These are phyloP conservation scores for Zaprionus lineosus DNA, from an alignment of 2,888 invertebrate species.

Conservation along the genomic window DNA sequence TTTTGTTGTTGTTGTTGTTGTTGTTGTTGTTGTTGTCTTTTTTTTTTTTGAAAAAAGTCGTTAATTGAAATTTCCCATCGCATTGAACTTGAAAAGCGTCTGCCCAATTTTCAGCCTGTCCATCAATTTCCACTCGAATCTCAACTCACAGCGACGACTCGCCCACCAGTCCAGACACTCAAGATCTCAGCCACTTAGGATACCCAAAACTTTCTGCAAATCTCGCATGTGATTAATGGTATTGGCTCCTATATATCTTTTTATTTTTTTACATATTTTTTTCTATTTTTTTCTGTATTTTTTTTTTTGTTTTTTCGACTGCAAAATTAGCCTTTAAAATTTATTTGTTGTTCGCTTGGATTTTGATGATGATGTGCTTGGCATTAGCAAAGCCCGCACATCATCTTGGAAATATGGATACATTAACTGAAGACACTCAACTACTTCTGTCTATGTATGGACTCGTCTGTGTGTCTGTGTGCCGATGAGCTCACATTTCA, in stretches of 20 bases:
- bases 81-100: conserved; percentile 68
- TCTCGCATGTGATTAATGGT: conserved; percentile 35
- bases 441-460: conserved; percentile 7
- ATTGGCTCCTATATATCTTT: too few species aligned
- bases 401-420: conserved; percentile 31
- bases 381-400: conserved; percentile 23
- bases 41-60: conserved; percentile 21
- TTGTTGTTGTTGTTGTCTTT: neutral
- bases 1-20: conserved; percentile 10
- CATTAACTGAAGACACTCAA: conserved; percentile 23
- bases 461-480: conserved; percentile 1
- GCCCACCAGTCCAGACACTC: too few species aligned
- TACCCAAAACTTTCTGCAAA: conserved; percentile 45
- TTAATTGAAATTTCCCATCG: conserved; percentile 67
- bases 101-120: conserved; percentile 32
- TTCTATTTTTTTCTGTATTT: too few species aligned
- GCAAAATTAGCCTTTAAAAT: conserved; percentile 52
- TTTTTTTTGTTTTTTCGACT: conserved; percentile 46
- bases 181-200: too few species aligned
- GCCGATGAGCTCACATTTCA: conserved; percentile 45
- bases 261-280: too few species aligned
- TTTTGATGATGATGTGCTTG: conserved; percentile 2
- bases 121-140: conserved; percentile 49
- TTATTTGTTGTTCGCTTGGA: conserved; percentile 18
- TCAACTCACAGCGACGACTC: conserved; percentile 33